Evolutionary conservation across 1,140 invertebrate species (phyloP).

Genomic region (Myzus persicae): DNA sequence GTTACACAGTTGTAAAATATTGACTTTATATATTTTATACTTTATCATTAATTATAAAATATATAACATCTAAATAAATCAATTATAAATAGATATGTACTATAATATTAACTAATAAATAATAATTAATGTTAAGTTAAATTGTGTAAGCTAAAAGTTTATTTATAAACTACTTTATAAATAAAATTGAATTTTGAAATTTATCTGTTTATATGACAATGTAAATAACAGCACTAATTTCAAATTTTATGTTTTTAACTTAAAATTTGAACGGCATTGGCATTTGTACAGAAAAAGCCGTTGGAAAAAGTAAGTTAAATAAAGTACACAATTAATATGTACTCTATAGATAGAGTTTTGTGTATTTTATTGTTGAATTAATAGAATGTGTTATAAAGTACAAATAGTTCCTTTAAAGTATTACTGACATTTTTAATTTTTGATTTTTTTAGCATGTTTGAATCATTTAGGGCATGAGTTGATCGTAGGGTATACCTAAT

Average conservation of each 20-base stretch:
- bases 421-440: background rate
- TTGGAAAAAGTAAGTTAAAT: slow-evolving; percentile 70
- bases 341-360: slow-evolving; percentile 38
- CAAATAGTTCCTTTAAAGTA: background rate
- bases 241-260: slow-evolving; percentile 60
- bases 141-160: background rate
- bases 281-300: slow-evolving; percentile 67
- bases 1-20: background rate
- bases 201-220: slow-evolving; percentile 11
- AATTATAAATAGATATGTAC: background rate
- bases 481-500: slow-evolving; percentile 15
- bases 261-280: slow-evolving; percentile 61
- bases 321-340: background rate
- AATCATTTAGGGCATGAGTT: slow-evolving; percentile 33
- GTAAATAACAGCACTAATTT: slow-evolving; percentile 51
- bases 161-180: slow-evolving; percentile 10
- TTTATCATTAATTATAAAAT: background rate
- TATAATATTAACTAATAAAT: background rate
- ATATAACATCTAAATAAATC: background rate
- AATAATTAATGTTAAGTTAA: background rate
- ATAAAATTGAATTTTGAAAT: background rate
- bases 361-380: slow-evolving; percentile 22
- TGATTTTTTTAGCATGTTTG: slow-evolving; percentile 27
- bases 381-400: background rate
- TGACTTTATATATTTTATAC: no score